Base-by-base conservation (phyloP, 2,113 vertebrate genomes). In the Pseudopodoces humilis region DNA sequence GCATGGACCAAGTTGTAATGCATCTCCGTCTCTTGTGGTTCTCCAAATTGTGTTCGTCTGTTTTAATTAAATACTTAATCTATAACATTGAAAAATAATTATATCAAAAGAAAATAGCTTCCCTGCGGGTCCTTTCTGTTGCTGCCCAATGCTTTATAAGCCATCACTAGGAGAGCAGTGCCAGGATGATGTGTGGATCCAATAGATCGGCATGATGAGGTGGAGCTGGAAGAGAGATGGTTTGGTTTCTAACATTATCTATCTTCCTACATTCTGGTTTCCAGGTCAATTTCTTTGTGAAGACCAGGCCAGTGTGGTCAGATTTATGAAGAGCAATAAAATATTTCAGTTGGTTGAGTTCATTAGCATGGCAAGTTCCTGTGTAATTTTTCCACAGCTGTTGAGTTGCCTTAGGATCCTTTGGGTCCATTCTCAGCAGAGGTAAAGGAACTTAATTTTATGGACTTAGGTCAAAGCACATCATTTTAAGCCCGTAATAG, bases 31-130 rank as follows among this genome's bases (percentile, higher is more conserved):
- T 67, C 18, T 75, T 47, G 10, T 74, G 56, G 31, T 80, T 77
- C 56, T 75, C 24, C 62, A 59, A 78, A 58, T n/a, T 52, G 13
- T 78, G 28, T 60, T 95, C 17, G 76, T 77, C 77, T 84, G 22
- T 53, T 95, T 84, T 78, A 91, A 81, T 92, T 77, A 82, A 83
- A 71, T 64, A 50, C 6, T 88, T 92, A 30, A 83, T 92, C 63
- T 77, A 56, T 85, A 90, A 72, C 25, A 64, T 15, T 71, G 86
- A 86, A 90, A 91, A 86, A 82, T 76, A 80, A 79, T 23, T 24
- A 10, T 79, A 86, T 84, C 2, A 55, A 76, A 88, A 90, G 72
- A 69, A 86, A 94, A 79, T 50, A 75, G 14, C 11, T 91, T 84
- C 49, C 50, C 53, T 47, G 12, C 24, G 63, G 23, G 13, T 85